Evolutionary conservation across 2,113 vertebrate genomes (phyloP), one percentile per base, ranked within the genome.

Genomic region (Deroptyus accipitrinus): DNA sequence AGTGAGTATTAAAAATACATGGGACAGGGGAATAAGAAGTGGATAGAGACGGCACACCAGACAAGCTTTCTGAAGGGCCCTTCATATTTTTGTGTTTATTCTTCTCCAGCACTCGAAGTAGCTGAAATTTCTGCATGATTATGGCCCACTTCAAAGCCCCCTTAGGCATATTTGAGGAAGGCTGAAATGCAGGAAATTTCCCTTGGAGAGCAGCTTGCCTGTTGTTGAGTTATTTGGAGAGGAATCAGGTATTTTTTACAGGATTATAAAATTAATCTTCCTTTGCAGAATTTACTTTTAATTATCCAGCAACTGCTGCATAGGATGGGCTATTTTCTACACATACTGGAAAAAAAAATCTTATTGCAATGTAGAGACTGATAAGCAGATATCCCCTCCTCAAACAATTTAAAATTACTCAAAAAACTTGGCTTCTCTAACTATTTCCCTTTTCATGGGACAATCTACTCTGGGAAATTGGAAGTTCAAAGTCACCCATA

Each of bases 201-300:
- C 73, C 70, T 89, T 66, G 41, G 81, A 93, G 86, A 92, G 44
- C 10, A 12, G 52, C 42, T 94, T 79, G 73, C 62, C 86, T 18
- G 35, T 89, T 89, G 66, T 74, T 81, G 42, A 94, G 37, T 75
- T 95, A 86, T 66, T 92, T 93, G 90, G 86, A 95, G 64, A 92
- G 48, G 33, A 93, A 95, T 95, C 48, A 57, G 63, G 3, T 6
- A 48, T 90, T 91, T 88, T 97, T 95, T 63, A 87, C 28, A 83
- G 83, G 89, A 95, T 96, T 92, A 94, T 57, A 72, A 92, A 95
- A 95, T 89, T 92, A 94, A 95, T 95, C 83, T 95, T 92, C 52
- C 61, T 95, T 92, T 92, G 51, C 66, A 94, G 73, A 92, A 91
- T 87, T 88, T n/a, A 87, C 49, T 94, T 92, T 57, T 82, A 92